Conservation (phyloP, 2,113 vertebrate genomes). For the Brachypodius melanocephalos region DNA sequence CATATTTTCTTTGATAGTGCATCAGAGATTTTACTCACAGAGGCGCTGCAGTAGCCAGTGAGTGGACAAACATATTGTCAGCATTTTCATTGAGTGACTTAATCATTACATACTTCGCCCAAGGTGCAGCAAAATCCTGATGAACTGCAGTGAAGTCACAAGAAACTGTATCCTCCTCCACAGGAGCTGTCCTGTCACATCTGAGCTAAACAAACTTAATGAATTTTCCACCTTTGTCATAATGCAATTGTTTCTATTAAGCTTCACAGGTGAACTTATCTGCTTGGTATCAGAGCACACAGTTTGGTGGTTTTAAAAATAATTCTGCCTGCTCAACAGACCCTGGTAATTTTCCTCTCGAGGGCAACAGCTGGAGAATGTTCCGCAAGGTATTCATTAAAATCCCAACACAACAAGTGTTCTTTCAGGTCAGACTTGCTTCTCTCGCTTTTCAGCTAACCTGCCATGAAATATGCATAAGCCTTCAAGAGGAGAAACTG, state of each 20-base stretch:
- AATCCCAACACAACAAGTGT: not conserved
- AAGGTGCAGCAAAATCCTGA: not conserved
- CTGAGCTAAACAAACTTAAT: not conserved
- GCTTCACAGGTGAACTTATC: not conserved
- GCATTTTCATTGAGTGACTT: not conserved
- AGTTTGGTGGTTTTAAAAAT: not conserved
- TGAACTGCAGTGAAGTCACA: not conserved
- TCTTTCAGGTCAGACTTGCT: slow-evolving; percentile 23
- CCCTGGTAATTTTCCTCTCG: not conserved
- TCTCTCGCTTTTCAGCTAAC: not conserved
- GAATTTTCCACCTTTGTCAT: not conserved
- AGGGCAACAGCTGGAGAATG: slow-evolving; percentile 9
- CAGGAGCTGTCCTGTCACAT: not conserved
- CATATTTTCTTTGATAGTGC: not conserved
- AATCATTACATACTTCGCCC: not conserved
- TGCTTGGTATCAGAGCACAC: not conserved
- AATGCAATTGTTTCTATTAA: not conserved
- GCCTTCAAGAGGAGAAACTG: not conserved
- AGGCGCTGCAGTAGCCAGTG: not conserved
- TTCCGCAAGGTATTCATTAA: not conserved
- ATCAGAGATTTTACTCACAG: not conserved
- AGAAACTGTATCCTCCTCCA: not conserved
- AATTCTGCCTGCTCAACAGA: not conserved
- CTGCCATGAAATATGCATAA: not conserved
- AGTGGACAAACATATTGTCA: not conserved